Evolutionary conservation across 2,113 vertebrate genomes (phyloP), one percentile per base, ranked within the genome.

Genomic region (Rhombomys opimus): DNA sequence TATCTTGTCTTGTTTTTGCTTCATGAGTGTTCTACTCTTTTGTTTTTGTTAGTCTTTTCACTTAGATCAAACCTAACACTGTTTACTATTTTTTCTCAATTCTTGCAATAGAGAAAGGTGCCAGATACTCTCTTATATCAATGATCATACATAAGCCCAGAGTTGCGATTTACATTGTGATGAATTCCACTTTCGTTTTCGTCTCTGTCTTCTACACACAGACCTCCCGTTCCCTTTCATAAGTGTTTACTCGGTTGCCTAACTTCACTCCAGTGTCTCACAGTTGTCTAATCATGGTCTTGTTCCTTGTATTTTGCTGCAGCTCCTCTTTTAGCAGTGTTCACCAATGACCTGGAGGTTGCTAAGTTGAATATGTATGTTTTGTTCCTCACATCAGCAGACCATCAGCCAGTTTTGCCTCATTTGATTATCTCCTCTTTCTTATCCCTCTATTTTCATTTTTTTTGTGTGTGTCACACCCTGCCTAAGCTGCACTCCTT

Each of bases 101-200:
- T 57, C 17, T 87, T 41, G 17, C 17, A 38, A 46, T 15, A 13
- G 7, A 81, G 46, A 46, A 46, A 46, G 38, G 10, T 76, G 5
- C 14, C 32, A 32, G 67, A 5, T 27, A 54, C 72, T 72, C 59
- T 95, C 2, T 6, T 35, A 3, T 17, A 0, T 73, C 10, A 30
- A 0, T 20, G 32, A 72, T 30, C 10, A 61, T 59, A 9, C 2
- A 52, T 22, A 57, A 50, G 7, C 5, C 13, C 38, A 22, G 1
- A 65, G 2, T 61, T 46, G 9, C 25, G 22, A 5, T 65, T 72
- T 59, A 54, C 13, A 5, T 52, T 46, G 22, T 57, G 76, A 30
- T 13, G 3, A 22, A 46, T 32, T 52, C 8, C 54, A 6, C 32
- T 8, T 90, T 15, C 0, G 18, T 67, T 50, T 17, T 2, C 20